Evolutionary conservation across 2,113 vertebrate species (phyloP).

Genomic region (Gopherus flavomarginatus): DNA sequence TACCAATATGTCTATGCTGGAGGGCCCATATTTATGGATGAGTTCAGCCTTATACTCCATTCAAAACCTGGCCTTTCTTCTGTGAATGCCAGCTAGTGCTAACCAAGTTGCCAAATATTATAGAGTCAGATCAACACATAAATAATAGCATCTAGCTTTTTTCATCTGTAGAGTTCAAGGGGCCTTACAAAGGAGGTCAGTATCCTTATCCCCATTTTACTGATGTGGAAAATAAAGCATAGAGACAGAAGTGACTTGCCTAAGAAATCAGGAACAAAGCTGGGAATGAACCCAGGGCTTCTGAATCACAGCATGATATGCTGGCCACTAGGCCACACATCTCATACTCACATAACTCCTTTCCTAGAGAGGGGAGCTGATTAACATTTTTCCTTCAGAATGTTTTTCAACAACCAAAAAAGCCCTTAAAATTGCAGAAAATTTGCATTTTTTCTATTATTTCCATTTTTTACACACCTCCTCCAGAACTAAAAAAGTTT

Average conservation of each 20-base stretch:
- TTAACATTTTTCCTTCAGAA: not conserved
- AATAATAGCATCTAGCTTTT: not conserved
- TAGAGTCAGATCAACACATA: too few relatives aligned
- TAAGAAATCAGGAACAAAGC: too few relatives aligned
- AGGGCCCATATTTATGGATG: not conserved
- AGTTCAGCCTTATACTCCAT: not conserved
- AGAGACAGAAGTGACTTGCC: not conserved
- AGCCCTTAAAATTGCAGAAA: not conserved
- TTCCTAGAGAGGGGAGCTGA: accelerated
- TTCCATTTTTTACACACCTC: not conserved
- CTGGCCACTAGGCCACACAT: not conserved
- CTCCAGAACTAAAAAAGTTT: not conserved
- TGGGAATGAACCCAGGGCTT: not conserved
- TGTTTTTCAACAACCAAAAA: not conserved
- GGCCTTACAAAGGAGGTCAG: too few relatives aligned
- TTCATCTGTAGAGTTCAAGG: too few relatives aligned
- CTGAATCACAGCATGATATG: too few relatives aligned
- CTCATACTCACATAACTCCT: accelerated
- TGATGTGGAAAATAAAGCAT: not conserved
- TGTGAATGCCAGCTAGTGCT: not conserved
- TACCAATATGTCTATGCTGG: not conserved
- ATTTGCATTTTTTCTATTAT: not conserved
- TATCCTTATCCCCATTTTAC: not conserved
- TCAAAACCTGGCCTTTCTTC: not conserved
- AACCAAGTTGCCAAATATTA: not conserved